Evolutionary conservation across 2,113 vertebrate genomes (phyloP).

Genomic region (Lathamus discolor): DNA sequence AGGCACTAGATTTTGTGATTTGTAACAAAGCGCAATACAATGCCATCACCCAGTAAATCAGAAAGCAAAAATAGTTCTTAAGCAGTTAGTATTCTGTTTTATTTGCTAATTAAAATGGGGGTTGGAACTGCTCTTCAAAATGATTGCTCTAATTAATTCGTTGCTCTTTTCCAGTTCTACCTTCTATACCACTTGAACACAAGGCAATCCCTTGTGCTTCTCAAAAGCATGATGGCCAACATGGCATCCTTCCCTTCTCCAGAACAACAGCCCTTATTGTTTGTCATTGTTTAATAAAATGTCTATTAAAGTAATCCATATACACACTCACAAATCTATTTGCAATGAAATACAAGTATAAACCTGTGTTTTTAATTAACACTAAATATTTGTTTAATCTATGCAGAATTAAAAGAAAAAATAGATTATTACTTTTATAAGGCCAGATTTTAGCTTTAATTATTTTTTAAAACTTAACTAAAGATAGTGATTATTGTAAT

Average conservation of each 20-base stretch:
- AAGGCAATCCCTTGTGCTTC: background rate
- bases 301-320: background rate
- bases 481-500: constrained; percentile 30
- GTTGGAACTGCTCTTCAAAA: constrained; percentile 43
- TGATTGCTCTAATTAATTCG: constrained; percentile 63
- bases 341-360: constrained; percentile 38
- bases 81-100: constrained; percentile 48
- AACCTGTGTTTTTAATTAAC: constrained; percentile 68
- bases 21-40: background rate
- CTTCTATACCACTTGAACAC: background rate
- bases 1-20: constrained; percentile 52
- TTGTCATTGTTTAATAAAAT: constrained; percentile 19
- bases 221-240: background rate
- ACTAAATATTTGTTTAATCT: constrained; percentile 66
- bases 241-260: background rate
- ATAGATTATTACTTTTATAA: constrained; percentile 57
- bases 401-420: constrained; percentile 56
- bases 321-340: constrained; percentile 8
- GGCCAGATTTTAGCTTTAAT: constrained; percentile 64
- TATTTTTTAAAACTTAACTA: constrained; percentile 57
- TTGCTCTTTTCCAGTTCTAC: constrained; percentile 33
- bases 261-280: background rate
- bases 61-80: constrained; percentile 54
- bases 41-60: constrained; percentile 41
- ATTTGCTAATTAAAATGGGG: constrained; percentile 64